Evolutionary conservation across 2,888 invertebrate genomes (phyloP), one percentile per base, ranked within the genome.

Genomic region (Pardosa pseudoannulata): DNA sequence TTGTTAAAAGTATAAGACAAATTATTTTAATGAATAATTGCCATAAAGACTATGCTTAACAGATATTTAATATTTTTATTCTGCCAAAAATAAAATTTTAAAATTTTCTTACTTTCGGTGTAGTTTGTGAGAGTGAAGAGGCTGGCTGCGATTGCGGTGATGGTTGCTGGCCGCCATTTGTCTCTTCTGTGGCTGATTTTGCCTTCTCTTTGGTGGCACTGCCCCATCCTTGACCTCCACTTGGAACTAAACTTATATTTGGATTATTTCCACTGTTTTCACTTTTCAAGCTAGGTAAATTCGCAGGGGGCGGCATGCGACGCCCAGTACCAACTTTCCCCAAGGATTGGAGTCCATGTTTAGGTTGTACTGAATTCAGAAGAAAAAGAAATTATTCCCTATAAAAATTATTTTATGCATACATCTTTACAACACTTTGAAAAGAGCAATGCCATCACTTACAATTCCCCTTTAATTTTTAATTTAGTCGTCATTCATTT

Each of bases 341-440:
- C 95, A 99, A 95, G 94, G 96, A 96, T 96, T 99, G 99, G 96
- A 99, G 97, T 94, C 98, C 98, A 98, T 98, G 98, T 92, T 98
- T 98, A 93, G 96, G 96, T 92, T 95, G 95, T 93, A 96, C 89
- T 87, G 72, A 36, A 86, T 72, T n/a, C n/a, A n/a, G n/a, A n/a
- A n/a, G n/a, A n/a, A n/a, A n/a, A 13, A 32, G 72, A 62, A 36
- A 36, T 23, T 23, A 62, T 19, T n/a, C n/a, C n/a, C n/a, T n/a
- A n/a, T n/a, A n/a, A n/a, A n/a, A n/a, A n/a, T n/a, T n/a, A n/a
- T n/a, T n/a, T n/a, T n/a, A n/a, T n/a, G n/a, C n/a, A n/a, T n/a
- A n/a, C n/a, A n/a, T n/a, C n/a, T n/a, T n/a, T n/a, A n/a, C n/a
- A n/a, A n/a, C n/a, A n/a, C n/a, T n/a, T n/a, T n/a, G n/a, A n/a